Percentiles rank a stretch among this genome's conserved stretches.
These are phyloP conservation scores for Polyploca ridens DNA, from an alignment of 2,888 invertebrate genomes.

Conservation along the genomic window DNA sequence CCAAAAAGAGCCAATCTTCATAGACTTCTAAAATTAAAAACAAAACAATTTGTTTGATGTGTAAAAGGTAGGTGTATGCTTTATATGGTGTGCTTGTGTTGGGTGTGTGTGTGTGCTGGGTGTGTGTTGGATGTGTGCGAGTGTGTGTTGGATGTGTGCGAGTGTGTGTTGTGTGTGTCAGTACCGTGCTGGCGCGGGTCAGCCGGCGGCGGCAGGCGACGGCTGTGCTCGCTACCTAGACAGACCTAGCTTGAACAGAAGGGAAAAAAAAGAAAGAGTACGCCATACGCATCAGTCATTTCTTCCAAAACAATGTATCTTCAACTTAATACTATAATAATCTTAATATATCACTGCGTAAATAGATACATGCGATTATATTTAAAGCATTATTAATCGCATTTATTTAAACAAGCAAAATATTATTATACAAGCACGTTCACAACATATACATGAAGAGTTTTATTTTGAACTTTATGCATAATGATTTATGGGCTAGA, in stretches of 20 bases:
- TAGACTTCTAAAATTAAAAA: not conserved
- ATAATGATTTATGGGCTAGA: not conserved
- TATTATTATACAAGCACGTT: not conserved
- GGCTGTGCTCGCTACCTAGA: constrained; percentile 79
- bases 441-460: not conserved
- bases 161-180: constrained; percentile 55
- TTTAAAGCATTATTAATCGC: not conserved
- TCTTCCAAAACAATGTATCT: constrained; percentile 62
- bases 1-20: not conserved
- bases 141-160: constrained; percentile 22
- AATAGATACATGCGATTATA: not conserved
- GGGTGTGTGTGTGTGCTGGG: no score
- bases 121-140: no score
- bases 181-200: constrained; percentile 76
- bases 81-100: not conserved
- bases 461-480: not conserved
- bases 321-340: constrained; percentile 11
- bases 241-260: constrained; percentile 85
- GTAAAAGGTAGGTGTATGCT: not conserved
- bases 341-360: constrained; percentile 7
- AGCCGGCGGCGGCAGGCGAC: constrained; percentile 70
- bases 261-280: constrained; percentile 80
- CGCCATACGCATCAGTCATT: constrained; percentile 82
- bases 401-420: constrained; percentile 1
- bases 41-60: not conserved